phyloP scores from a whole-genome alignment of 2,888 invertebrate species.

The Agrochola lychnidis region DNA sequence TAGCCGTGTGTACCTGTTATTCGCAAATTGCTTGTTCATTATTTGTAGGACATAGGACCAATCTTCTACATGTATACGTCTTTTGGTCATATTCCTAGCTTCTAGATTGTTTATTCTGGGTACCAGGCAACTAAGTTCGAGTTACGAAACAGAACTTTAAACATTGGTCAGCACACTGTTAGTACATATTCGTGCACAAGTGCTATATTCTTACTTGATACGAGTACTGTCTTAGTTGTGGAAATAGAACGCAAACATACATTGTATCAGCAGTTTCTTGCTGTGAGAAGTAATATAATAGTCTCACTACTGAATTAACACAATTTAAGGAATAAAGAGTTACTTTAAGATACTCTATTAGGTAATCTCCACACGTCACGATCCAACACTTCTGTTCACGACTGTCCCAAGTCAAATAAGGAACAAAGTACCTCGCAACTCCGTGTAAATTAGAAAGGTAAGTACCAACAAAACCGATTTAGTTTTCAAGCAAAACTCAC shows the following conservation, averaged over 20 bases:
- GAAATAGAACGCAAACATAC: conserved; percentile 2
- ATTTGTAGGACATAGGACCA: neutral
- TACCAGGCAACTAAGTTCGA: neutral
- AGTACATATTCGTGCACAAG: conserved; percentile 32
- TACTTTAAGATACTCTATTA: conserved; percentile 32
- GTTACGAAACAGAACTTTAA: conserved; percentile 25
- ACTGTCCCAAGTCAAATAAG: conserved; percentile 65
- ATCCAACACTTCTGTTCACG: conserved; percentile 51
- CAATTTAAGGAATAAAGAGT: conserved; percentile 23
- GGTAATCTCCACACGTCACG: conserved; percentile 62
- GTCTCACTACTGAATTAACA: conserved; percentile 10
- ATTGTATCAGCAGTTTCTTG: conserved; percentile 2
- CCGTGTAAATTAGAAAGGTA: conserved; percentile 67
- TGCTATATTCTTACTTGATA: conserved; percentile 11
- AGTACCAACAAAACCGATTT: conserved; percentile 66
- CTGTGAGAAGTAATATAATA: conserved; percentile 5
- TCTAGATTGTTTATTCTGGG: conserved; percentile 10
- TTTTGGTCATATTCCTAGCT: conserved; percentile 1
- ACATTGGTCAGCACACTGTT: conserved; percentile 23
- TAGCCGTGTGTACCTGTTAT: neutral
- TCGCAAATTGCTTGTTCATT: neutral
- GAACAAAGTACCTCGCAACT: conserved; percentile 62
- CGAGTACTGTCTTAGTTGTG: conserved; percentile 10
- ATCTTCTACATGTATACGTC: neutral
- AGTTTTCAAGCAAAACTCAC: conserved; percentile 67